Evolutionary conservation across 92 coral and sea anemone species (phyloP).

Genomic region (Phenganax subtilis): DNA sequence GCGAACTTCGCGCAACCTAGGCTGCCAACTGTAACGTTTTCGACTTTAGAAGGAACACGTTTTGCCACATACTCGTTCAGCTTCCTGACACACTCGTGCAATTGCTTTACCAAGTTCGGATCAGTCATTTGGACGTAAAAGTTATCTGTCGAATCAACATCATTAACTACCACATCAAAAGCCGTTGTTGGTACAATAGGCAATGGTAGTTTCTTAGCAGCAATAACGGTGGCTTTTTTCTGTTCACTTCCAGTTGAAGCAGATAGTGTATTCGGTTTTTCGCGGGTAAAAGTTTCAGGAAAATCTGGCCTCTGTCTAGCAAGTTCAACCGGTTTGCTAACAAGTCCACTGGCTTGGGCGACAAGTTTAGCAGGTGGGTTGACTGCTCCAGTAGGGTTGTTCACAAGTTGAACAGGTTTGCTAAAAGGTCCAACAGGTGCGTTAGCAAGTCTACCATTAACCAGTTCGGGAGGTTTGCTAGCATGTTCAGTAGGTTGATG

Average conservation of each 20-base stretch:
- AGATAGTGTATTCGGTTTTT: background rate
- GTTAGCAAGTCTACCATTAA: background rate
- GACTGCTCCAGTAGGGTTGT: background rate
- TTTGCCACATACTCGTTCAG: conserved; percentile 45
- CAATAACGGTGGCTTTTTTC: background rate
- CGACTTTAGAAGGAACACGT: conserved; percentile 10
- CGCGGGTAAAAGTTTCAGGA: conserved; percentile 7
- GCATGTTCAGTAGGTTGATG: background rate
- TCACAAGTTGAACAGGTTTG: conserved; percentile 1
- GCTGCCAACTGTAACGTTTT: conserved; percentile 31
- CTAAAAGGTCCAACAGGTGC: background rate
- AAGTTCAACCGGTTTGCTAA: background rate
- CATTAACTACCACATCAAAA: conserved; percentile 63
- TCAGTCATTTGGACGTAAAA: conserved; percentile 63
- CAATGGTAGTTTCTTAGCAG: background rate
- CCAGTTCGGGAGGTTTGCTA: background rate
- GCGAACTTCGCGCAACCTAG: conserved; percentile 55
- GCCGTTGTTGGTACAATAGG: conserved; percentile 21
- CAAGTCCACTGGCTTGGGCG: background rate
- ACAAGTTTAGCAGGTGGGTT: background rate
- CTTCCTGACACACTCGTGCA: conserved; percentile 49
- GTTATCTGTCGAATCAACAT: conserved; percentile 58
- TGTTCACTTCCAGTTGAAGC: background rate
- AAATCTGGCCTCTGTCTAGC: background rate
- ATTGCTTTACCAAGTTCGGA: conserved; percentile 39